Evolutionary conservation across 2,888 invertebrate genomes (phyloP), one percentile per base, ranked within the genome.

Genomic region (Parnassius orleans): DNA sequence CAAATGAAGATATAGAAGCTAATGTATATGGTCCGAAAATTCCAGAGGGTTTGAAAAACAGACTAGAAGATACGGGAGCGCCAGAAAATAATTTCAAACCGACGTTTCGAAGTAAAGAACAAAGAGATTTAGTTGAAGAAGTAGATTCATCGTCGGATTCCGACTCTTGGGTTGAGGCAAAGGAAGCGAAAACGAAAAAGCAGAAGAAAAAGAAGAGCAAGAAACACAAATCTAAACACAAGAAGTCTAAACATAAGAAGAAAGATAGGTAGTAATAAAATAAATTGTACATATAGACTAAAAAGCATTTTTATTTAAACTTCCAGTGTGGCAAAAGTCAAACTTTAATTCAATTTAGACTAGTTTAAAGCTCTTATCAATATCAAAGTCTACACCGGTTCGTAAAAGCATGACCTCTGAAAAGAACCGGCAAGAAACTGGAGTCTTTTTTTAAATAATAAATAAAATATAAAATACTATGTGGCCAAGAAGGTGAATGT

Each of bases 1-100:
- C 46, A 9, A 66, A 60, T 53, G 66, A 65, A 47, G 59, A 19
- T 24, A 19, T 58, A 47, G 66, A 66, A 14, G 69, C 73, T 1
- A 81, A 90, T 69, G 76, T 87, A 14, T 94, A 94, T 59, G 94
- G 94, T 0, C 94, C 94, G 0, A 93, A 89, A 74, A 87, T 94
- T 67, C 94, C 94, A 1, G 88, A 91, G 10, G 90, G 80, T 69
- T 70, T 91, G 48, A 77, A 79, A 64, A 83, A 78, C 53, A 76
- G 78, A 60, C 63, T 87, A 54, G 75, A 82, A 65, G 70, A 66
- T 46, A 44, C 60, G 1, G 68, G 58, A 12, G 11, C 47, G 15
- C 10, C 47, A 5, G 62, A 46, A 33, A 66, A 66, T 47, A 68
- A 67, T 42, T 78, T 79, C 42, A 78, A 72, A 66, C 80, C 83